Conservation (phyloP, 2,113 vertebrate genomes). For the Perognathus longimembris region DNA sequence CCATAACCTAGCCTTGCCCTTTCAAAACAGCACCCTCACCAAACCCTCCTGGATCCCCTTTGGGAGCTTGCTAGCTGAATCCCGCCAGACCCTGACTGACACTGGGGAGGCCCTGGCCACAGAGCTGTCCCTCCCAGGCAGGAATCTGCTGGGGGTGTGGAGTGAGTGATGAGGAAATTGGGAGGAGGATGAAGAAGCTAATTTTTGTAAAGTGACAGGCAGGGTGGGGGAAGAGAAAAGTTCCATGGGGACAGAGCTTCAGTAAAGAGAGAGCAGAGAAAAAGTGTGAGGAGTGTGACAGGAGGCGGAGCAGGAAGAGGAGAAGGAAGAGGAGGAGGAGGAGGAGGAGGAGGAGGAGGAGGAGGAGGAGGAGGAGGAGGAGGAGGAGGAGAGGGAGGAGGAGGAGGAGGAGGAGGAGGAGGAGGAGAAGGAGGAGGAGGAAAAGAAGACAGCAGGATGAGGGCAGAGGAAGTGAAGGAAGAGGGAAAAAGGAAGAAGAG, state of each 20-base stretch:
- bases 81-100: not conserved
- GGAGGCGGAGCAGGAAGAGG: too few species aligned
- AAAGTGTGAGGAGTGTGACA: not conserved
- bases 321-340: not conserved
- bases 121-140: not conserved
- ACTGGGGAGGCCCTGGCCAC: not conserved
- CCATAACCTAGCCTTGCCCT: not conserved
- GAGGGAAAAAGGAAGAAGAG: too few species aligned
- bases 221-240: not conserved
- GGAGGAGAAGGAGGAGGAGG: not conserved
- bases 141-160: too few species aligned
- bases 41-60: not conserved
- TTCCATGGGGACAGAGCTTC: not conserved
- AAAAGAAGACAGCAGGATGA: too few species aligned
- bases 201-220: not conserved
- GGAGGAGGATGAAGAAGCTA: not conserved
- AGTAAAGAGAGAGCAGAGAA: not conserved
- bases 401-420: too few species aligned
- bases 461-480: too few species aligned
- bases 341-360: not conserved
- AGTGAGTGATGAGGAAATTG: not conserved
- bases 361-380: not conserved
- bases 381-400: accelerated
- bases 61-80: too few species aligned
- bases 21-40: not conserved